Evolutionary conservation across 2,113 vertebrate species (phyloP).

Genomic region (Plecotus auritus): DNA sequence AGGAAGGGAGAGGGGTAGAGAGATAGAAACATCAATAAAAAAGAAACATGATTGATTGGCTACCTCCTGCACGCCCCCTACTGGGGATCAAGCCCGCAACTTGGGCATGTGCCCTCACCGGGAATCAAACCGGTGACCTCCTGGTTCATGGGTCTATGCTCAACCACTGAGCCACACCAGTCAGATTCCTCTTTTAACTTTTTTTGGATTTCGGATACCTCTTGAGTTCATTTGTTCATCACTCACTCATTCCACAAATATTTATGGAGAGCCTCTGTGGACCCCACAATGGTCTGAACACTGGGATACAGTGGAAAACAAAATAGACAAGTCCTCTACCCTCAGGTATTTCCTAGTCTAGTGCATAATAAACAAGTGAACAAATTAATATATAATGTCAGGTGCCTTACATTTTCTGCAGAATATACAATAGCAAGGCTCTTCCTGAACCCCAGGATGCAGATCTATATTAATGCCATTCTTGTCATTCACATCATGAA

Average conservation of each 20-base stretch:
- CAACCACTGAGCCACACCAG: no score
- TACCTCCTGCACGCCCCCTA: no score
- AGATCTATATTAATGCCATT: not conserved
- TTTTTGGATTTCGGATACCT: not conserved
- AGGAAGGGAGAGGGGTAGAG: no score
- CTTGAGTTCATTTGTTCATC: not conserved
- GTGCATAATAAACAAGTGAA: not conserved
- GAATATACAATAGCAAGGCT: not conserved
- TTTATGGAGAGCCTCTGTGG: not conserved
- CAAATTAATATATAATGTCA: not conserved
- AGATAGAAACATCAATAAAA: no score
- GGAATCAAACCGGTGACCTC: no score
- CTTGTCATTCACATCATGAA: not conserved
- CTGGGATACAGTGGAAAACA: not conserved
- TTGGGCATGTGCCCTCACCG: no score
- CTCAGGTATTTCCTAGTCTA: not conserved
- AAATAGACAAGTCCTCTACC: not conserved
- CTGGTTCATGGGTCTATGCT: no score
- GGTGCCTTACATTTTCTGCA: not conserved
- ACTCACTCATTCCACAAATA: not conserved
- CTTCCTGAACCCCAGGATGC: not conserved
- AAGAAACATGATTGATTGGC: no score
- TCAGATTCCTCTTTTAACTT: not conserved
- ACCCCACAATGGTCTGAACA: not conserved
- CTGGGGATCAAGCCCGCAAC: no score